Evolutionary conservation across 1,140 invertebrate genomes (phyloP), one percentile per base, ranked within the genome.

Genomic region (Fopius arisanus): DNA sequence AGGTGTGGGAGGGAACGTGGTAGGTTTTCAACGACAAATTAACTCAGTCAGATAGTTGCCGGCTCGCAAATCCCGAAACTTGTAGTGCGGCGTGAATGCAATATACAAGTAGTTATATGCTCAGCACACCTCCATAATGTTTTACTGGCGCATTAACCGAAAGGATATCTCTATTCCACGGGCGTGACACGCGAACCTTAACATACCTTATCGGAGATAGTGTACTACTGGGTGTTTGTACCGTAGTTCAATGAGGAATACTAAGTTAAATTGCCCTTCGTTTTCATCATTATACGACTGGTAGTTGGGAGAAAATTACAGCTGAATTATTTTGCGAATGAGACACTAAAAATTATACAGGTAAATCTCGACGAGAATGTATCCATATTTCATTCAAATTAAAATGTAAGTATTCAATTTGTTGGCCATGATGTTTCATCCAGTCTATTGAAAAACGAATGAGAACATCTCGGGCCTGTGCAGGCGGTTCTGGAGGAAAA

Each of bases 111-210:
- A 6, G n/a, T 21, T 68, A 68, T 48, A 68, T 41, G 48, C 40
- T 31, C 37, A 40, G 16, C 19, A 3, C 33, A 41, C 31, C 31
- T 40, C 31, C 54, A 72, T 66, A 67, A 62, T 65, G 67, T 72
- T 79, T 75, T 78, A 77, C 71, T 74, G 75, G 73, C 73, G 70
- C 75, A 74, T 78, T 78, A 73, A 65, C 68, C n/a, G 51, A 73
- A 63, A 33, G 72, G 79, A 81, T 81, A 80, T 83, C 82, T 82
- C 79, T 81, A 82, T 82, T 80, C 72, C 70, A 63, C 31, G 78
- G 77, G 63, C 73, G 74, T 65, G 72, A 68, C 79, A 83, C 82
- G 79, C 80, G 75, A 82, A 74, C 75, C 67, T 41, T 65, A 29
- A 72, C 66, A 75, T 75, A 51, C 70, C 41, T 72, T 41, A 51